phyloP scores from a whole-genome alignment of 1,140 invertebrate genomes.

The Pristionchus pacificus region DNA sequence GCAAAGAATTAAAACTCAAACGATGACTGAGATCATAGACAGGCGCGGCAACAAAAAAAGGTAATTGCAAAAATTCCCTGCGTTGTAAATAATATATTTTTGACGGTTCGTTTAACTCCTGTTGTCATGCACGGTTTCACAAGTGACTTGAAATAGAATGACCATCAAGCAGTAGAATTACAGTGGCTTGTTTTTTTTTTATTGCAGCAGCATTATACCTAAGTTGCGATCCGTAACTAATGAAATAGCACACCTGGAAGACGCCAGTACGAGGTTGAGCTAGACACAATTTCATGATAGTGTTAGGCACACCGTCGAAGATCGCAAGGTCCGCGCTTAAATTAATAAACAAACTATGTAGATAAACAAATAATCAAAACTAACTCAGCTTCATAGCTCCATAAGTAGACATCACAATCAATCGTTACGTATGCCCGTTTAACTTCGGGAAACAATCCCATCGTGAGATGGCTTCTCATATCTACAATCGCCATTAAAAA shows the following conservation, averaged over 20 bases:
- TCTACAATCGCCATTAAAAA: constrained; percentile 63
- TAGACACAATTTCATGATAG: constrained; percentile 56
- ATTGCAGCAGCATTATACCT: no score
- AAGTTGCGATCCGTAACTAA: constrained; percentile 69
- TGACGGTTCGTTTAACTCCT: no score
- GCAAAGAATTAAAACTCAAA: no score
- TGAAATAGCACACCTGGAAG: constrained; percentile 31
- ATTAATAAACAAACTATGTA: not conserved
- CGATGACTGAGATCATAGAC: no score
- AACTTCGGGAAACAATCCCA: constrained; percentile 93
- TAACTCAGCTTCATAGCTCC: constrained; percentile 83
- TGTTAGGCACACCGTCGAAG: constrained; percentile 58
- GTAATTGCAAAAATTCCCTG: no score
- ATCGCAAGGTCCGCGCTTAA: constrained; percentile 57
- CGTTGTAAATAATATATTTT: no score
- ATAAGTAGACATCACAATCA: constrained; percentile 94
- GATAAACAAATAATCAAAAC: constrained; percentile 26
- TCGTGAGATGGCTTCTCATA: constrained; percentile 87
- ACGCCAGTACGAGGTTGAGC: constrained; percentile 53
- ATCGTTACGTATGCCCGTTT: constrained; percentile 91
- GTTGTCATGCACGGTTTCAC: no score
- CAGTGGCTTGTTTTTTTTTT: no score
- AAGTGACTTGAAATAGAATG: no score
- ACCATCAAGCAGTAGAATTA: no score
- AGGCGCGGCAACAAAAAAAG: no score